phyloP scores from a whole-genome alignment of 2,888 invertebrate species.

The Catocala fraxini region DNA sequence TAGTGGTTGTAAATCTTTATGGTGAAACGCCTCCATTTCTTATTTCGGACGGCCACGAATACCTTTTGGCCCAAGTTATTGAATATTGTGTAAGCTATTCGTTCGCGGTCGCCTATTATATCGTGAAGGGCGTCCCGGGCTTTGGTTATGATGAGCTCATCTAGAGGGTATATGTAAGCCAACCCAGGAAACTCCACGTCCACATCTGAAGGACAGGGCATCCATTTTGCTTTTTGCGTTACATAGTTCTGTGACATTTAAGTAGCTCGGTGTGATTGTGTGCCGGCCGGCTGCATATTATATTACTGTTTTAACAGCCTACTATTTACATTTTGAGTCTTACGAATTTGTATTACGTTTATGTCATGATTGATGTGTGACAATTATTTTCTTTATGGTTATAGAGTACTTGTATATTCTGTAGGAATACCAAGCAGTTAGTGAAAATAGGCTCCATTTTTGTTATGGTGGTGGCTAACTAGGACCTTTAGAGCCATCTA shows the following conservation, averaged over 20 bases:
- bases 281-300: constrained; percentile 31
- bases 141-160: constrained; percentile 61
- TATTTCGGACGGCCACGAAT: constrained; percentile 64
- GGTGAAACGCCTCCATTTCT: constrained; percentile 47
- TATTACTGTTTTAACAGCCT: neutral
- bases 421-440: neutral
- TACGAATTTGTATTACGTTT: neutral
- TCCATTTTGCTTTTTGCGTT: constrained; percentile 57
- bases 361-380: neutral
- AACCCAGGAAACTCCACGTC: constrained; percentile 62
- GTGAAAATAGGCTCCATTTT: too few species aligned
- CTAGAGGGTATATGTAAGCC: constrained; percentile 62
- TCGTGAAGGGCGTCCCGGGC: constrained; percentile 62
- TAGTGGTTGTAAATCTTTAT: constrained; percentile 70
- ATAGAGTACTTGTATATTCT: neutral
- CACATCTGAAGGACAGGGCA: constrained; percentile 64
- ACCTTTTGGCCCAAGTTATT: constrained; percentile 69
- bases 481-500: too few species aligned
- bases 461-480: too few species aligned
- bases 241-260: constrained; percentile 50
- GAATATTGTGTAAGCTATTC: constrained; percentile 65
- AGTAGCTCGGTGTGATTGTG: constrained; percentile 18
- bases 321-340: neutral
- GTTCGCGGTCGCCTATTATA: constrained; percentile 53
- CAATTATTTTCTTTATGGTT: neutral